phyloP scores from a whole-genome alignment of 2,888 invertebrate genomes.

The Protodeltote pygarga region DNA sequence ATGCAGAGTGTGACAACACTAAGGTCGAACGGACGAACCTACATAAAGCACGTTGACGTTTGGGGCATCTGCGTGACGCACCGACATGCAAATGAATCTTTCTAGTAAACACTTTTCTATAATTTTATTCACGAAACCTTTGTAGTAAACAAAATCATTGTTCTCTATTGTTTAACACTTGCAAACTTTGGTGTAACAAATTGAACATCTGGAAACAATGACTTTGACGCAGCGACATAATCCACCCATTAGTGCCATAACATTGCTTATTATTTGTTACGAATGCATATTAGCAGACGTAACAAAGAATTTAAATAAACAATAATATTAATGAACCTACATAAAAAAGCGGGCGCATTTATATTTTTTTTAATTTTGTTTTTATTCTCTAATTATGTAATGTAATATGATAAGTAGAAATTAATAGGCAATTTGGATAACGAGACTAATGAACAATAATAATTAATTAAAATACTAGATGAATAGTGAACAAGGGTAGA shows the following conservation, averaged over 20 bases:
- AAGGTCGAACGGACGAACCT: background rate
- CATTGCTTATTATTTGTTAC: too few species aligned
- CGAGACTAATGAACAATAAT: slow-evolving; percentile 13
- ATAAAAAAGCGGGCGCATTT: too few species aligned
- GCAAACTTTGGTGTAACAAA: background rate
- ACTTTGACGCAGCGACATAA: slow-evolving; percentile 4
- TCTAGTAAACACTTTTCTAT: slow-evolving; percentile 14
- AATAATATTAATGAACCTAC: too few species aligned
- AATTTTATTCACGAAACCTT: slow-evolving; percentile 14
- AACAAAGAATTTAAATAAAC: too few species aligned
- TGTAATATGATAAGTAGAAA: too few species aligned
- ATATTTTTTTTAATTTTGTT: too few species aligned
- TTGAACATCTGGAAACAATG: slow-evolving; percentile 15
- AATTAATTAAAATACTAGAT: slow-evolving; percentile 24
- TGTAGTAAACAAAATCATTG: slow-evolving; percentile 23
- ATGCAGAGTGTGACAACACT: slow-evolving; percentile 14
- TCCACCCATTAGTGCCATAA: too few species aligned
- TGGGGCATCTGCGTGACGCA: slow-evolving; percentile 20
- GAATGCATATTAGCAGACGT: too few species aligned
- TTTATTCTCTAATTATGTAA: too few species aligned
- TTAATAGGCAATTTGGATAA: background rate
- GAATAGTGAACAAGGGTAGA: slow-evolving; percentile 23
- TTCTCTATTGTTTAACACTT: slow-evolving; percentile 8
- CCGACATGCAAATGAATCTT: slow-evolving; percentile 10
- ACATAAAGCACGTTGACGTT: background rate